A percentile compares a stretch with the other conserved stretches of the same genome.
These are phyloP conservation scores for Hemiscyllium ocellatum DNA, from an alignment of 2,113 vertebrate species.

Conservation along the genomic window DNA sequence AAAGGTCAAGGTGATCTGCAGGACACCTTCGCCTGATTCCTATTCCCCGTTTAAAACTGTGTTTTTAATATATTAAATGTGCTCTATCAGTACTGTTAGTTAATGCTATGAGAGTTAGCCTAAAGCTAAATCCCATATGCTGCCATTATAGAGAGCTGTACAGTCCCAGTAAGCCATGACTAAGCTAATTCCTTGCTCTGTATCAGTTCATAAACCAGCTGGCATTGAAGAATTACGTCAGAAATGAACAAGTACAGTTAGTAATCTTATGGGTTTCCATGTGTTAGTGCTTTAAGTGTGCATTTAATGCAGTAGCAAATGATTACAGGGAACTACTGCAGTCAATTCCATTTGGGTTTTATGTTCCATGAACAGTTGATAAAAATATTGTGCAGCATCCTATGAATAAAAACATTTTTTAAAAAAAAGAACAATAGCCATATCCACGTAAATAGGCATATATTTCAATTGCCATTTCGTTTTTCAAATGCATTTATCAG, in stretches of 20 bases:
- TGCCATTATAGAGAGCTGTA: neutral
- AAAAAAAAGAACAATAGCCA: neutral
- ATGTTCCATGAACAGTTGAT: neutral
- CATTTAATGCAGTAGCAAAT: neutral
- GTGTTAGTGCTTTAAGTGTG: neutral
- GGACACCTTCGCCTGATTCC: neutral
- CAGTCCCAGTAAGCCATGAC: conserved; percentile 15
- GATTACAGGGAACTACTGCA: neutral
- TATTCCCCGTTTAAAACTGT: neutral
- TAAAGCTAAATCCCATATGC: neutral
- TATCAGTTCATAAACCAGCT: neutral
- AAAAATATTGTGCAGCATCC: neutral
- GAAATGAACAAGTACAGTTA: conserved; percentile 8
- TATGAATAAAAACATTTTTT: too few relatives aligned
- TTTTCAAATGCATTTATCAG: neutral
- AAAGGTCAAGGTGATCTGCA: neutral
- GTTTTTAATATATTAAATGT: neutral
- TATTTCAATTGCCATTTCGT: neutral
- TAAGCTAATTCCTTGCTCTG: conserved; percentile 33
- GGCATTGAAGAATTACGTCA: conserved; percentile 9
- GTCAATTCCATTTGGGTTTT: neutral
- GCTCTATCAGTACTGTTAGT: neutral
- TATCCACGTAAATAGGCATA: neutral
- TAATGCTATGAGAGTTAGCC: neutral
- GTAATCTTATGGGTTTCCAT: neutral